phyloP scores from a whole-genome alignment of 2,797 vertebrate genomes.

The Sebastes iracundus region DNA sequence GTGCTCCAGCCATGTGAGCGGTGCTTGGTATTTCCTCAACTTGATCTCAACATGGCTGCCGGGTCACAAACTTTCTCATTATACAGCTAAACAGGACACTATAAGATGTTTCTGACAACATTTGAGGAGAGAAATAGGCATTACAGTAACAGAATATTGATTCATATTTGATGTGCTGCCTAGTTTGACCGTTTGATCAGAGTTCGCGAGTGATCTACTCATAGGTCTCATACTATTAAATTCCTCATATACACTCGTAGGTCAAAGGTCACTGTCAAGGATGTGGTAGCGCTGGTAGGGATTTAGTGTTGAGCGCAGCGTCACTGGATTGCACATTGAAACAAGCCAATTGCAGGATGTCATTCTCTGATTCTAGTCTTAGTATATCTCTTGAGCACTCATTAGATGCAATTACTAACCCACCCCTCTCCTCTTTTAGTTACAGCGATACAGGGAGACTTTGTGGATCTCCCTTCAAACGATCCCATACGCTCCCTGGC shows the following conservation, averaged over 20 bases:
- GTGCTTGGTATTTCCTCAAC: too few species aligned
- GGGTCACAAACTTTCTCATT: too few species aligned
- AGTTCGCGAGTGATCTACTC: too few species aligned
- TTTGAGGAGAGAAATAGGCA: too few species aligned
- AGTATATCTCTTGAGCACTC: neutral
- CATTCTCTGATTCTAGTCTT: neutral
- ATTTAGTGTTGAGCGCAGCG: neutral
- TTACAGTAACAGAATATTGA: neutral
- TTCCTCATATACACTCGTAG: neutral
- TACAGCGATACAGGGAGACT: slow-evolving; percentile 45
- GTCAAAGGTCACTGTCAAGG: neutral
- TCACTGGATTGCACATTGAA: neutral
- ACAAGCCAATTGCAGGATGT: neutral
- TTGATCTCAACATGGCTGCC: too few species aligned
- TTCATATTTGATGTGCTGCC: too few species aligned
- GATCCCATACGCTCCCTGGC: slow-evolving; percentile 53
- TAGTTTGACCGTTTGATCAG: too few species aligned
- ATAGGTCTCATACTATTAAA: neutral
- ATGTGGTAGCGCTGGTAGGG: neutral
- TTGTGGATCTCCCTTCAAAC: slow-evolving; percentile 40
- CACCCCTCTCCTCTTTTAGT: slow-evolving; percentile 17
- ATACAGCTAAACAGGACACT: accelerated
- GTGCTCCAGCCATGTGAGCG: too few species aligned
- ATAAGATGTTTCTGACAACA: too few species aligned
- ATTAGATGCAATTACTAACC: neutral